phyloP scores from a whole-genome alignment of 2,113 vertebrate species.

The Spermophilus dauricus region DNA sequence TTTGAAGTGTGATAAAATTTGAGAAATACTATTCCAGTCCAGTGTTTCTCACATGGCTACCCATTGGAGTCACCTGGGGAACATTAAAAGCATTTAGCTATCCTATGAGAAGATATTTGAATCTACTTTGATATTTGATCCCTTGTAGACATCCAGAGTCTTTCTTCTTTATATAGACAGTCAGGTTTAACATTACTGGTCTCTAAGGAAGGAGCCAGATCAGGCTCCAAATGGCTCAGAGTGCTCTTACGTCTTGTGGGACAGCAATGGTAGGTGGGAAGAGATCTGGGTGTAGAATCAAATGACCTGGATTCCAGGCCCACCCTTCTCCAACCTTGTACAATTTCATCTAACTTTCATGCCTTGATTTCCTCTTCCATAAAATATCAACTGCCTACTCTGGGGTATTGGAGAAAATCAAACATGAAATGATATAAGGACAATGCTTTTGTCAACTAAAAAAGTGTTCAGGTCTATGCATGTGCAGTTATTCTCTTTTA shows the following conservation, averaged over 20 bases:
- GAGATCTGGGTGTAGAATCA: neutral
- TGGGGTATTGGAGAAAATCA: neutral
- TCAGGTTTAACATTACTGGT: neutral
- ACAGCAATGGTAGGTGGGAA: neutral
- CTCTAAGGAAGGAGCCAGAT: neutral
- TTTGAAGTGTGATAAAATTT: neutral
- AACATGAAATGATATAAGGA: neutral
- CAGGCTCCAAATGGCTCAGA: no score
- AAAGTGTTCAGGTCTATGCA: neutral
- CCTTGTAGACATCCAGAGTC: neutral
- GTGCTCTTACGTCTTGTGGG: neutral
- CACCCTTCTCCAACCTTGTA: neutral
- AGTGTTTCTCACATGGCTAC: neutral
- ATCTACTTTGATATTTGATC: neutral
- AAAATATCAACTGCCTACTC: neutral
- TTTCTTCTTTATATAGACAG: neutral
- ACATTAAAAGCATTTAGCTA: neutral
- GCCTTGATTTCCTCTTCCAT: neutral
- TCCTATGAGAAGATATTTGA: neutral
- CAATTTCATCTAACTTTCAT: neutral
- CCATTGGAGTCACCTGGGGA: neutral
- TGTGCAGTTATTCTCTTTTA: neutral
- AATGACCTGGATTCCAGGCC: neutral
- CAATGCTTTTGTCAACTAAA: conserved; percentile 15
- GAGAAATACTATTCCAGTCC: neutral